Conservation (phyloP, 2,797 vertebrate genomes). For the Dryobates pubescens region DNA sequence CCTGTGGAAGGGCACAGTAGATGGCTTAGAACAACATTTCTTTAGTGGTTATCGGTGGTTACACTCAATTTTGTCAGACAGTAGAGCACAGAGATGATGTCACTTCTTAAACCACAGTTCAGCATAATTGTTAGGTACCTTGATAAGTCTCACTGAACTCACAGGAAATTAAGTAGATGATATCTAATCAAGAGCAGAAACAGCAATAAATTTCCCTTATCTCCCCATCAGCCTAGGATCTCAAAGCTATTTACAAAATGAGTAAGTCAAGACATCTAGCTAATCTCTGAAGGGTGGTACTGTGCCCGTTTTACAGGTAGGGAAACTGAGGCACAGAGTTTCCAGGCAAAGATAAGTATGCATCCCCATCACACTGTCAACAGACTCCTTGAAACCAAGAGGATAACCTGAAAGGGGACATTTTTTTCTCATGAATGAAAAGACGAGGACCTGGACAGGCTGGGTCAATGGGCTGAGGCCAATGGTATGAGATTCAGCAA, state of each 20-base stretch:
- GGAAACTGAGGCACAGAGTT: conserved; percentile 14
- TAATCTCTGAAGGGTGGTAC: background rate
- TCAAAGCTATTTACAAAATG: conserved; percentile 52
- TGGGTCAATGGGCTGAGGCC: no score
- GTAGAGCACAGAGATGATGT: conserved; percentile 15
- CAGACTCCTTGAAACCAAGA: background rate
- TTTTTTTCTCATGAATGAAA: background rate
- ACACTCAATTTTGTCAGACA: background rate
- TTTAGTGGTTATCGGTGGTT: background rate
- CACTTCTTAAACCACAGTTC: conserved; percentile 38
- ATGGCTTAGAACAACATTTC: background rate
- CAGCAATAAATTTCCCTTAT: conserved; percentile 69
- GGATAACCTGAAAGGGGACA: background rate
- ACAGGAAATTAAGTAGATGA: conserved; percentile 72
- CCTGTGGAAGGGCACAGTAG: background rate
- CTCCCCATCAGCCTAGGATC: conserved; percentile 50
- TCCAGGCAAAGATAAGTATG: background rate
- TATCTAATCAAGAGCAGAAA: conserved; percentile 68
- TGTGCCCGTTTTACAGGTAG: background rate
- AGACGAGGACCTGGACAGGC: background rate
- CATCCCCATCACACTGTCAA: background rate
- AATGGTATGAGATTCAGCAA: no score
- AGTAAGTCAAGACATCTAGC: conserved; percentile 6
- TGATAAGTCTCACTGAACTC: conserved; percentile 53
- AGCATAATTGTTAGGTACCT: conserved; percentile 58